phyloP scores from a whole-genome alignment of 2,797 vertebrate species.

The Tarsius wallacei region DNA sequence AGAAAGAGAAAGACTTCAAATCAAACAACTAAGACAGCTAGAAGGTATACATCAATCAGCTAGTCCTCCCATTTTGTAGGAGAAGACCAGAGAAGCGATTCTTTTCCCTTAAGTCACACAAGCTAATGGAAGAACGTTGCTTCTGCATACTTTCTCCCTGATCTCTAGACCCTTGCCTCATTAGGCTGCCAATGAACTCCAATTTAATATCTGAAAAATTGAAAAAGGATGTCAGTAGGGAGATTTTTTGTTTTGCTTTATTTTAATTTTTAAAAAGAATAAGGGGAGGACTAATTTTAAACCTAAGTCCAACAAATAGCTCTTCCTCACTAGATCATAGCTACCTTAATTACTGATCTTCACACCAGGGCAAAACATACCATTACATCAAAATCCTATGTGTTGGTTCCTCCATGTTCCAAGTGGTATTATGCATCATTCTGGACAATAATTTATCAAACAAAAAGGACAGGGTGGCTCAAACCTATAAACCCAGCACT shows the following conservation, averaged over 20 bases:
- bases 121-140: neutral
- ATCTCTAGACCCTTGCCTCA: neutral
- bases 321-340: slow-evolving; percentile 9
- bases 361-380: neutral
- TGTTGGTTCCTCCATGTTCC: neutral
- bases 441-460: neutral
- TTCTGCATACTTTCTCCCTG: neutral
- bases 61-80: neutral
- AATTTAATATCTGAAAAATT: neutral
- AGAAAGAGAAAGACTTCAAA: neutral
- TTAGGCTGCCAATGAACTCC: neutral
- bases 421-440: neutral
- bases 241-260: neutral
- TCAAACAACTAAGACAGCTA: neutral
- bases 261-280: neutral
- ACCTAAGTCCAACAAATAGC: neutral
- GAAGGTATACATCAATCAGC: neutral
- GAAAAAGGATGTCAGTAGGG: neutral
- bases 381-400: neutral
- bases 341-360: slow-evolving; percentile 5
- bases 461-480: neutral
- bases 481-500: neutral
- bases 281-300: neutral
- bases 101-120: neutral
- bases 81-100: neutral